Percentiles rank a stretch among this genome's conserved stretches.
These are phyloP conservation scores for Lophochroa leadbeateri DNA, from an alignment of 2,113 vertebrate species.

Conservation along the genomic window DNA sequence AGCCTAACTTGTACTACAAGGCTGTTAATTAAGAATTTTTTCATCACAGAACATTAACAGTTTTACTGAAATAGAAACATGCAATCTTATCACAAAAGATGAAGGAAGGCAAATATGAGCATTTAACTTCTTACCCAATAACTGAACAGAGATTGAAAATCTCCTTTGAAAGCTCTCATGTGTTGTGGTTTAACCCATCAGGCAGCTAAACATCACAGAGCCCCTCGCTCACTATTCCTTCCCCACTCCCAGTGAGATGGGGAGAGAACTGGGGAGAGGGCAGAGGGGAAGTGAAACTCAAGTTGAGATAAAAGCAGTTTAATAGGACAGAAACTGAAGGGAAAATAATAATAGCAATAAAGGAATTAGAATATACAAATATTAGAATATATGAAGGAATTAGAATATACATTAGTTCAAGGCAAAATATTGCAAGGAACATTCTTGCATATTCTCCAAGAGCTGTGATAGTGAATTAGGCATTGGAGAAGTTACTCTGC, in stretches of 20 bases:
- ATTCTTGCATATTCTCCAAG: neutral
- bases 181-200: neutral
- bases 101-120: neutral
- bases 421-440: neutral
- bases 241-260: neutral
- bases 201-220: neutral
- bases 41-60: neutral
- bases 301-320: neutral
- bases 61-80: neutral
- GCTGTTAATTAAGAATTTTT: neutral
- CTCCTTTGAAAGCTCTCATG: neutral
- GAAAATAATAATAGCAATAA: accelerated
- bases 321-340: neutral
- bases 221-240: neutral
- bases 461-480: neutral
- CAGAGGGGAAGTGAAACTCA: neutral
- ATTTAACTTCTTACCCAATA: neutral
- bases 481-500: neutral
- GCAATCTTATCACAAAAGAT: neutral
- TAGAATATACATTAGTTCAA: neutral
- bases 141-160: neutral
- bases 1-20: neutral
- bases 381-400: neutral
- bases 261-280: neutral
- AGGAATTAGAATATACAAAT: neutral